Evolutionary conservation across 2,113 vertebrate species (phyloP).

Genomic region (Blennius ocellaris): DNA sequence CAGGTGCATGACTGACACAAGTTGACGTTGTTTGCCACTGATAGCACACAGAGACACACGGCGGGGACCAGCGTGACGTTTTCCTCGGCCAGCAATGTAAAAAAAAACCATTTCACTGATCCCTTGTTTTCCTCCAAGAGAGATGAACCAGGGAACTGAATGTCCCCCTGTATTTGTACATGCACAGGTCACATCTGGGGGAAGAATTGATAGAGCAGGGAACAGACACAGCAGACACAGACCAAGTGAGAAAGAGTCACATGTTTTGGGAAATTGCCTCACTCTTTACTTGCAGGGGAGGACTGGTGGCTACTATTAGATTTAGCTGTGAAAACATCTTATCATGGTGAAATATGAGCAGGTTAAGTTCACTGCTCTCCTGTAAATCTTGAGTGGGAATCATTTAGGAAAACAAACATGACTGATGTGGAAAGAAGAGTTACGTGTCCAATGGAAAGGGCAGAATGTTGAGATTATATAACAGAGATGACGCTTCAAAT

Average conservation of each 20-base stretch:
- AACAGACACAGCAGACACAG: constrained; percentile 23
- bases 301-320: constrained; percentile 36
- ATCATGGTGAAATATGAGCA: constrained; percentile 58
- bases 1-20: constrained; percentile 25
- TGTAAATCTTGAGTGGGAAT: constrained; percentile 67
- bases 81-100: constrained; percentile 43
- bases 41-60: constrained; percentile 23
- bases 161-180: constrained; percentile 62
- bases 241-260: constrained; percentile 27
- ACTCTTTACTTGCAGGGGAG: constrained; percentile 45
- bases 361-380: constrained; percentile 18
- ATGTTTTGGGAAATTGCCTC: constrained; percentile 40
- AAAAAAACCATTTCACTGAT: constrained; percentile 57
- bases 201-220: constrained; percentile 65
- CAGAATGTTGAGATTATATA: constrained; percentile 20
- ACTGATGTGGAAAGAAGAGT: constrained; percentile 54
- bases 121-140: constrained; percentile 54
- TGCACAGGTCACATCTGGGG: constrained; percentile 76
- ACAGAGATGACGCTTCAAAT: constrained; percentile 2
- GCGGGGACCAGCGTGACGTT: constrained; percentile 23
- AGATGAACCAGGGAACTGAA: constrained; percentile 61
- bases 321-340: constrained; percentile 40
- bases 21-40: constrained; percentile 31
- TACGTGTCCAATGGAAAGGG: constrained; percentile 24
- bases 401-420: constrained; percentile 55